Evolutionary conservation across 2,113 vertebrate species (phyloP).

Genomic region (Cinclus cinclus): DNA sequence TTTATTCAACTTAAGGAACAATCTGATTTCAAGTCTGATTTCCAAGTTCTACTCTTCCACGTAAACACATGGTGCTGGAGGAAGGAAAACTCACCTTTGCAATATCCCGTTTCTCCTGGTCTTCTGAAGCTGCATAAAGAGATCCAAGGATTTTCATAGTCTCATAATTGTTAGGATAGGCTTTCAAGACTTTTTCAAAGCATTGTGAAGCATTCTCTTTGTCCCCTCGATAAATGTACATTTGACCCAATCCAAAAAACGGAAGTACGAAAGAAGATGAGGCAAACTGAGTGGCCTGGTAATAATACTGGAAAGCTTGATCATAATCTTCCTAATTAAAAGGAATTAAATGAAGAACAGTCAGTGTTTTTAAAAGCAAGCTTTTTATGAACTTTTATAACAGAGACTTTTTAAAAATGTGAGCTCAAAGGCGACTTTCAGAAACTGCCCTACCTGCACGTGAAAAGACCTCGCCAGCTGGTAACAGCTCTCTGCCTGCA

Average conservation of each 20-base stretch:
- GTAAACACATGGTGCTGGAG: rapidly evolving
- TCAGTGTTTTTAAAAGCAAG: not conserved
- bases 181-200: constrained; percentile 98
- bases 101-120: constrained; percentile 97
- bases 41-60: not conserved
- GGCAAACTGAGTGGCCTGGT: constrained; percentile 98
- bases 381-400: not conserved
- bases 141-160: constrained; percentile 99
- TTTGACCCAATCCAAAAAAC: constrained; percentile 97
- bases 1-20: not conserved
- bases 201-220: constrained; percentile 98
- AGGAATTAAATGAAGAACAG: not conserved
- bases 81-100: constrained; percentile 82
- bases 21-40: not conserved
- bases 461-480: constrained; percentile 97
- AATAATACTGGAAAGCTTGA: constrained; percentile 99
- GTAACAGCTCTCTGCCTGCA: constrained; percentile 99
- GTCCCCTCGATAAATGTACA: constrained; percentile 98
- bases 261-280: constrained; percentile 96
- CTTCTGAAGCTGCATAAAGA: constrained; percentile 94
- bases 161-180: constrained; percentile 98
- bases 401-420: not conserved
- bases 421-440: not conserved
- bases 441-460: constrained; percentile 84
- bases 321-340: constrained; percentile 92